phyloP scores from a whole-genome alignment of 2,113 vertebrate species.

The Panthera tigris region DNA sequence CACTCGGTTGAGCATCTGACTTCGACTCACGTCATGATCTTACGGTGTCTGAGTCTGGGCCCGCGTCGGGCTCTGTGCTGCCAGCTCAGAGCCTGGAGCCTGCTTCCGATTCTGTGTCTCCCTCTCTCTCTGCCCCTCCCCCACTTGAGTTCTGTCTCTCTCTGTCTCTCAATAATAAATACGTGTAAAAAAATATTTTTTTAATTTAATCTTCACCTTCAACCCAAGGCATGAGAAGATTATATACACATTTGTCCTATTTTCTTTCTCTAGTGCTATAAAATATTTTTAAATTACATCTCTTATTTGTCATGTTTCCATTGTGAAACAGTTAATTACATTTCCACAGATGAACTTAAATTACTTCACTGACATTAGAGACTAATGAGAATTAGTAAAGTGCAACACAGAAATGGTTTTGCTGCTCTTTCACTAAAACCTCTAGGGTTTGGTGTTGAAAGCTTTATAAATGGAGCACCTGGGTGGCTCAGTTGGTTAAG shows the following conservation, averaged over 20 bases:
- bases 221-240: background rate
- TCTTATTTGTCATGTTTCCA: conserved; percentile 18
- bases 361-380: background rate
- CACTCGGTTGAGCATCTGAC: no score
- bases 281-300: background rate
- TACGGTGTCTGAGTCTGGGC: no score
- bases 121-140: no score
- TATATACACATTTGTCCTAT: background rate
- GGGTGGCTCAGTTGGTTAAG: no score
- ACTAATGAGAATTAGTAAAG: conserved; percentile 30
- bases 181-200: no score
- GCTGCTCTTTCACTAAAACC: background rate
- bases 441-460: conserved; percentile 23
- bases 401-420: background rate
- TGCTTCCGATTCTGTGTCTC: no score
- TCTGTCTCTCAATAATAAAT: no score
- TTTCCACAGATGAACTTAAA: background rate
- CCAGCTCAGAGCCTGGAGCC: no score
- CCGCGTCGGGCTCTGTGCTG: no score
- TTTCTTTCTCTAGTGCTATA: conserved; percentile 16
- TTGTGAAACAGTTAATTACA: background rate
- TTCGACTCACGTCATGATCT: no score
- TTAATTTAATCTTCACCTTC: conserved; percentile 26
- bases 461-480: background rate
- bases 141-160: no score